A percentile compares a stretch with the other conserved stretches of the same genome.
phyloP scores from a whole-genome alignment of 1,140 invertebrate genomes.

The Drosophila leontia region DNA sequence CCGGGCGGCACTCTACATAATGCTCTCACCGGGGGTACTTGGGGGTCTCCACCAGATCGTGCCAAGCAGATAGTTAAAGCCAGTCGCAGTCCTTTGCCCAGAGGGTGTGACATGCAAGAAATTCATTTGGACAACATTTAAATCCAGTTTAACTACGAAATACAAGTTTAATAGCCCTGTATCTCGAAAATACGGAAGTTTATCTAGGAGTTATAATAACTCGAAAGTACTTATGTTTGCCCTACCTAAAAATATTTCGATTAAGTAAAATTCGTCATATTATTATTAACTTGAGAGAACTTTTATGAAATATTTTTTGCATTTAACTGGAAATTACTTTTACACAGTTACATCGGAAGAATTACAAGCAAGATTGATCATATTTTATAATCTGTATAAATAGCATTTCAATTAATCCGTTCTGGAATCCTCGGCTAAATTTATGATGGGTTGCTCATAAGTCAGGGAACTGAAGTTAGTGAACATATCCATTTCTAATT shows the following conservation, averaged over 20 bases:
- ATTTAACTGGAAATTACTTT: constrained; percentile 4
- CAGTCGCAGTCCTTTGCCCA: not conserved
- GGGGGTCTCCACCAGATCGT: constrained; percentile 22
- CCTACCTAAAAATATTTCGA: not conserved
- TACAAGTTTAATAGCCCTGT: constrained; percentile 5
- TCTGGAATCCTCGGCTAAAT: constrained; percentile 3
- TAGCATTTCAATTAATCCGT: not conserved
- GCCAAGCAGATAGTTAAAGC: constrained; percentile 34
- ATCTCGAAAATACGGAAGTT: not conserved
- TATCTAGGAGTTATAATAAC: not conserved
- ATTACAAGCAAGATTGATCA: not conserved
- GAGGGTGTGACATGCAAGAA: constrained; percentile 38
- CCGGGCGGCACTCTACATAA: constrained; percentile 34
- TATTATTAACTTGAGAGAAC: constrained; percentile 15
- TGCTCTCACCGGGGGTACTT: constrained; percentile 35
- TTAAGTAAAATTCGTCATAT: not conserved
- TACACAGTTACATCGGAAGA: not conserved
- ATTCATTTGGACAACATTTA: constrained; percentile 15
- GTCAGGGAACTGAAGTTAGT: not conserved
- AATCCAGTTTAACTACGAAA: not conserved
- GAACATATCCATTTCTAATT: not conserved
- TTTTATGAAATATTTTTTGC: constrained; percentile 15
- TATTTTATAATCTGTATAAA: not conserved
- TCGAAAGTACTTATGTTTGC: not conserved
- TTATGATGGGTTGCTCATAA: not conserved